phyloP scores from a whole-genome alignment of 2,797 vertebrate genomes.

The Graptemys geographica region DNA sequence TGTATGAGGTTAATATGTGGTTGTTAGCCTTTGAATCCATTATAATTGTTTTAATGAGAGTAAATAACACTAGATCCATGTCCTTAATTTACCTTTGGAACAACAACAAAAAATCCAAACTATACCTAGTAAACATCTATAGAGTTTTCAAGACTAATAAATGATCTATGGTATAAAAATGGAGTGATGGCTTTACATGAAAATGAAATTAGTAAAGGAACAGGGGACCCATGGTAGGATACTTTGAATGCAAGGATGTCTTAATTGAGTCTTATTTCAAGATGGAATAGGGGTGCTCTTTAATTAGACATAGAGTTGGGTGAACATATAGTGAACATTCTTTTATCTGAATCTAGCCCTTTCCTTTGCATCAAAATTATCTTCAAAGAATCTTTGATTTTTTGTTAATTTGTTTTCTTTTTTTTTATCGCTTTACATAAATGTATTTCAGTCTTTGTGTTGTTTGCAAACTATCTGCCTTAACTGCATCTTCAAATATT shows the following conservation, averaged over 20 bases:
- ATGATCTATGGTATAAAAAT: slow-evolving; percentile 1
- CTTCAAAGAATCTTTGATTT: slow-evolving; percentile 40
- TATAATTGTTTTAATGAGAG: slow-evolving; percentile 4
- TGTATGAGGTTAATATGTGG: neutral
- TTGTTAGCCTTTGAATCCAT: slow-evolving; percentile 12
- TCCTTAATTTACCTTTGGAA: slow-evolving; percentile 17
- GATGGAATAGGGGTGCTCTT: slow-evolving; percentile 10
- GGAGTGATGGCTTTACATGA: neutral
- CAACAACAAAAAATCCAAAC: neutral
- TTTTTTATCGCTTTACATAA: slow-evolving; percentile 33
- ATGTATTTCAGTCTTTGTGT: neutral
- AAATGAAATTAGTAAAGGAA: neutral
- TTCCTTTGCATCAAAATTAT: slow-evolving; percentile 33
- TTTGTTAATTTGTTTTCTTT: slow-evolving; percentile 44
- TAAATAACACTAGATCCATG: slow-evolving; percentile 30
- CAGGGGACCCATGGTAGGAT: neutral
- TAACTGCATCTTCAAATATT: slow-evolving; percentile 19
- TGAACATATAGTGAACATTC: neutral
- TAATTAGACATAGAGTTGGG: neutral
- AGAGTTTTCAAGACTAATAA: slow-evolving; percentile 1
- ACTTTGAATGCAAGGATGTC: slow-evolving; percentile 17
- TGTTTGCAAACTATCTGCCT: slow-evolving; percentile 46
- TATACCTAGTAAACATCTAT: neutral
- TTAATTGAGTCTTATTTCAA: slow-evolving; percentile 48
- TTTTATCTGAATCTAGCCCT: slow-evolving; percentile 10